These are phyloP conservation scores for Dyspetes luteomarginatus DNA, from an alignment of 2,888 invertebrate species.

Conservation along the genomic window DNA sequence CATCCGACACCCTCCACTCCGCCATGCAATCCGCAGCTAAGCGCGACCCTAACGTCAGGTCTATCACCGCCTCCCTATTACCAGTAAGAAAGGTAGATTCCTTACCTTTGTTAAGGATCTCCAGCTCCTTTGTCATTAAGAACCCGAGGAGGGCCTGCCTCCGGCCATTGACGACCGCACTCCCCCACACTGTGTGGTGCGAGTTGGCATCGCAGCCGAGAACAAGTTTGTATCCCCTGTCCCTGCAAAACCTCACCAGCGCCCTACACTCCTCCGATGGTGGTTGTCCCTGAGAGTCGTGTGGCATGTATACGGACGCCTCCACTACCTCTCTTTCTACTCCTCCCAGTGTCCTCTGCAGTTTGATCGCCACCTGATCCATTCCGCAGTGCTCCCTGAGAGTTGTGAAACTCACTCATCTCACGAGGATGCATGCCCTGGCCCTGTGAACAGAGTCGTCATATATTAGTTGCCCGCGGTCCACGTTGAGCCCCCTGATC, in stretches of 20 bases:
- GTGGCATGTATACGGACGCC: constrained; percentile 24
- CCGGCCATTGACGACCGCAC: no score
- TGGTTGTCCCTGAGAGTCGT: constrained; percentile 1
- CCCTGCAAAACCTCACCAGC: constrained; percentile 11
- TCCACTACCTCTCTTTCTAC: not conserved
- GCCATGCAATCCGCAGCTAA: no score
- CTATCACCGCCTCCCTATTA: no score
- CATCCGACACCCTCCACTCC: no score
- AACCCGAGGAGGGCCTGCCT: no score
- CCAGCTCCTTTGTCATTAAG: no score
- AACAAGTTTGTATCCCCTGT: not conserved
- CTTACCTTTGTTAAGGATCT: no score
- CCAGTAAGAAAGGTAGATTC: no score
- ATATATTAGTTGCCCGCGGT: not conserved
- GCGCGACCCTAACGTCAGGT: no score
- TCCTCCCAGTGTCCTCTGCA: not conserved
- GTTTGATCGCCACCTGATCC: not conserved
- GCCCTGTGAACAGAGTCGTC: not conserved
- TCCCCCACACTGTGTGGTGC: not conserved
- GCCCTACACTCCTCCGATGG: constrained; percentile 22
- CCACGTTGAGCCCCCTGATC: not conserved
- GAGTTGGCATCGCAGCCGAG: not conserved
- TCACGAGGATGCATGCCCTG: not conserved
- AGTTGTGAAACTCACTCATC: not conserved
- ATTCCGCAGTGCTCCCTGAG: not conserved